phyloP scores from a whole-genome alignment of 2,797 vertebrate genomes.

The Epinephelus malabaricus region DNA sequence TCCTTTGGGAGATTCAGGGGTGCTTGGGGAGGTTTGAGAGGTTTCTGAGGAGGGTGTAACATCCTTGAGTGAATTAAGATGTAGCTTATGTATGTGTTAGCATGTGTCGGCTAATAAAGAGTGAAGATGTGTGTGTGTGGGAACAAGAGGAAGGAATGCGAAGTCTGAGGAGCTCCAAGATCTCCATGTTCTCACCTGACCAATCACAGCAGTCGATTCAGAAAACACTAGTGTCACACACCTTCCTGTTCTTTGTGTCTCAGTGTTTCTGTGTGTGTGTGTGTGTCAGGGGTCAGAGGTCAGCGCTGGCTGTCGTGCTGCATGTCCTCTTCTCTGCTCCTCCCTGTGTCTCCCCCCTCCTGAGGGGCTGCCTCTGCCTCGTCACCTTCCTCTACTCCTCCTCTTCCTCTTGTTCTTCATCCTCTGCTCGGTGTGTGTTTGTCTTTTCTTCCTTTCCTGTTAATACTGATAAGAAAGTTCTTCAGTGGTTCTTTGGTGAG shows the following conservation, averaged over 20 bases:
- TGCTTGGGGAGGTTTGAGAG: too few relatives aligned
- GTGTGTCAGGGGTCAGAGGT: constrained; percentile 63
- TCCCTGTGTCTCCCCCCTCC: constrained; percentile 77
- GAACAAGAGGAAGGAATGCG: too few relatives aligned
- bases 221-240: neutral
- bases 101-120: too few relatives aligned
- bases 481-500: neutral
- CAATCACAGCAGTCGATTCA: constrained; percentile 17
- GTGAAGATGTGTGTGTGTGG: too few relatives aligned
- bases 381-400: constrained; percentile 76
- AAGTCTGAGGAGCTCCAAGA: too few relatives aligned
- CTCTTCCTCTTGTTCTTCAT: constrained; percentile 37
- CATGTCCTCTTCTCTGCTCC: constrained; percentile 73
- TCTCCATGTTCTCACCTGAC: neutral
- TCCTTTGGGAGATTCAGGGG: too few relatives aligned
- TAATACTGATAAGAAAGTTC: neutral
- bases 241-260: neutral
- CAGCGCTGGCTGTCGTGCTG: constrained; percentile 49
- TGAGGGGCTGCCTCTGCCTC: constrained; percentile 78
- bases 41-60: too few relatives aligned
- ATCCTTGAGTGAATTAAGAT: too few relatives aligned
- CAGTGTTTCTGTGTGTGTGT: neutral
- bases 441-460: constrained; percentile 7
- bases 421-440: constrained; percentile 65
- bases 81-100: too few relatives aligned